Evolutionary conservation across 2,888 invertebrate species (phyloP).

Genomic region (Agriopis aurantiaria): DNA sequence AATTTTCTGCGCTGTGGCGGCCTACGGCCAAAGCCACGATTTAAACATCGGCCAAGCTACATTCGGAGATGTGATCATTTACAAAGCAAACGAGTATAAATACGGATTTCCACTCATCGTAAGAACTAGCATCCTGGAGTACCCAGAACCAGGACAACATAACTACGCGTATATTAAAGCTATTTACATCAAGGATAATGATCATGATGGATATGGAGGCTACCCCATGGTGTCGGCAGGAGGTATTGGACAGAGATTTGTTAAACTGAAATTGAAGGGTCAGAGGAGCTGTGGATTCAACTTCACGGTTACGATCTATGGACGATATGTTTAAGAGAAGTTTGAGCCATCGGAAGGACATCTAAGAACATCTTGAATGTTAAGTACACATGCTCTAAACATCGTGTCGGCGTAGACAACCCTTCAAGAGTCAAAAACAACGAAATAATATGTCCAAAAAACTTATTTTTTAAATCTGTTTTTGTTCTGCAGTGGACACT

Average conservation of each 20-base stretch:
- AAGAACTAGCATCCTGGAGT: slow-evolving; percentile 68
- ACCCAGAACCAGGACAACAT: slow-evolving; percentile 67
- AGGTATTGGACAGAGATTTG: slow-evolving; percentile 76
- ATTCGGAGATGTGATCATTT: slow-evolving; percentile 73
- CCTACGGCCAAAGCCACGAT: slow-evolving; percentile 72
- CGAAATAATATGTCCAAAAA: too few relatives aligned
- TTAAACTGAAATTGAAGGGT: slow-evolving; percentile 77
- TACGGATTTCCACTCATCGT: slow-evolving; percentile 75
- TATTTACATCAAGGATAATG: slow-evolving; percentile 72
- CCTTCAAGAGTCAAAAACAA: background rate
- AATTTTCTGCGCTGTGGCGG: slow-evolving; percentile 61
- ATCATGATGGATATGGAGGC: slow-evolving; percentile 70
- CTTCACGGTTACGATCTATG: slow-evolving; percentile 78
- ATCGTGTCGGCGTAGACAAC: background rate
- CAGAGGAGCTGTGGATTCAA: slow-evolving; percentile 74
- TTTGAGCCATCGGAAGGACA: background rate
- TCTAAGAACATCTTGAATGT: background rate
- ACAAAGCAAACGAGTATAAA: slow-evolving; percentile 69
- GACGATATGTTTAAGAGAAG: slow-evolving; percentile 58
- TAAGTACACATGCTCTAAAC: background rate
- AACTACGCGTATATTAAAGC: slow-evolving; percentile 74
- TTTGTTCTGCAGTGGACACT: background rate
- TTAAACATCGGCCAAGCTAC: slow-evolving; percentile 65
- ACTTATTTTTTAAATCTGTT: background rate
- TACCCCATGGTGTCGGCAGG: slow-evolving; percentile 73